Evolutionary conservation across 2,888 invertebrate genomes (phyloP).

Genomic region (Herminia tarsipennalis): DNA sequence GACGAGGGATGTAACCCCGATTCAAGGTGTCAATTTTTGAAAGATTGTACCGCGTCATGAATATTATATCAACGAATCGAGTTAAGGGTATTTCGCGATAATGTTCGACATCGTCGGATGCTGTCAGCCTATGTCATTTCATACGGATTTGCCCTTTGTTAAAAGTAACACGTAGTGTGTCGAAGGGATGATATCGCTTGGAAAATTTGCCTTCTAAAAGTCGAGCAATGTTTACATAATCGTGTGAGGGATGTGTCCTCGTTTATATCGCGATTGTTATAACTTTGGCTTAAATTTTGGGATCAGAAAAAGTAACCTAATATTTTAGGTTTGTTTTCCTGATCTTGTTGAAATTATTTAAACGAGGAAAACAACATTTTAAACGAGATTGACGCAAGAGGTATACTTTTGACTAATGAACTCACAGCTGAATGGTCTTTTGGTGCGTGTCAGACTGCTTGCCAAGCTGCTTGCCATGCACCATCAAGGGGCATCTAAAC

Average conservation of each 20-base stretch:
- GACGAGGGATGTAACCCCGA: conserved; percentile 62
- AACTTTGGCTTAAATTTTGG: no score
- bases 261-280: conserved; percentile 24
- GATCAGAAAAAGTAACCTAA: no score
- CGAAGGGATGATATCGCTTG: conserved; percentile 63
- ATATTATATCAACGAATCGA: conserved; percentile 85
- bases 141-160: conserved; percentile 83
- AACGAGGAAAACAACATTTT: no score
- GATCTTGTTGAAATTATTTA: no score
- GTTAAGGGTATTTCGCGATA: conserved; percentile 85
- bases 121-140: conserved; percentile 85
- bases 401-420: no score
- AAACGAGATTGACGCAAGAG: no score
- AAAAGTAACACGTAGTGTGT: conserved; percentile 82
- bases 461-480: no score
- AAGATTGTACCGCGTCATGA: conserved; percentile 84
- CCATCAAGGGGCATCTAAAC: no score
- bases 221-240: conserved; percentile 50
- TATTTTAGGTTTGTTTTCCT: no score
- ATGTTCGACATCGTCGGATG: conserved; percentile 75
- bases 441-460: no score
- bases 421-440: no score
- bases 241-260: conserved; percentile 23
- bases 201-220: conserved; percentile 65
- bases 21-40: conserved; percentile 85